Percentiles rank a stretch among this genome's conserved stretches.
phyloP scores from a whole-genome alignment of 2,113 vertebrate genomes.

The Ursus arctos region DNA sequence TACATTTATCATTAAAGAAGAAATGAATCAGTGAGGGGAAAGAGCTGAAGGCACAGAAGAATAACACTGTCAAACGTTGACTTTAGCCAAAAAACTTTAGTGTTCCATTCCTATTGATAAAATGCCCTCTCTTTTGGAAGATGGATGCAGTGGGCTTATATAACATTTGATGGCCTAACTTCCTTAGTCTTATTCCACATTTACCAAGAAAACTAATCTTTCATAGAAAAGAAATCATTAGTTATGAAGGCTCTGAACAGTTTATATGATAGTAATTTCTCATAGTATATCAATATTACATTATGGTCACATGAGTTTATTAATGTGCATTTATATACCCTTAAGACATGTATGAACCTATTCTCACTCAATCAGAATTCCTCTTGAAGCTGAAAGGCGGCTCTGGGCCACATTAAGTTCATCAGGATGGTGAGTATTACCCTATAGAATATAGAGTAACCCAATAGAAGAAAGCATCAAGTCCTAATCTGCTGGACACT shows the following conservation, averaged over 20 bases:
- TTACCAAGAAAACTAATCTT: constrained; percentile 28
- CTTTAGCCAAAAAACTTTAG: not conserved
- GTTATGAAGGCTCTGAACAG: constrained; percentile 5
- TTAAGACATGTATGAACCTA: constrained; percentile 1
- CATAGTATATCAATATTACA: not conserved
- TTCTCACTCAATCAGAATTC: not conserved
- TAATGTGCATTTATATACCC: not conserved
- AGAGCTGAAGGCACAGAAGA: not conserved
- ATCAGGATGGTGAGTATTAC: not conserved
- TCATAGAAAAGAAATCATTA: constrained; percentile 6
- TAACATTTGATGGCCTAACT: not conserved
- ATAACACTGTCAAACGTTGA: not conserved
- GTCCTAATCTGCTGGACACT: not conserved
- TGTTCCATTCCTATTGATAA: not conserved
- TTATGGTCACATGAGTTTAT: not conserved
- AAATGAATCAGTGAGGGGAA: not conserved
- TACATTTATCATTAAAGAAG: not conserved
- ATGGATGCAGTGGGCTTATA: not conserved
- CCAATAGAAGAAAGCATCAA: not conserved
- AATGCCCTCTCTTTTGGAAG: not conserved
- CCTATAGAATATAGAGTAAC: not conserved
- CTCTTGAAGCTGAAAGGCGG: not conserved
- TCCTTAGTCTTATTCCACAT: constrained; percentile 18
- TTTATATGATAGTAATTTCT: not conserved
- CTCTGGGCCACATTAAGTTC: not conserved